Percentiles rank a stretch among this genome's conserved stretches.
phyloP scores from a whole-genome alignment of 2,797 vertebrate genomes.

The Enteromius paludinosus region DNA sequence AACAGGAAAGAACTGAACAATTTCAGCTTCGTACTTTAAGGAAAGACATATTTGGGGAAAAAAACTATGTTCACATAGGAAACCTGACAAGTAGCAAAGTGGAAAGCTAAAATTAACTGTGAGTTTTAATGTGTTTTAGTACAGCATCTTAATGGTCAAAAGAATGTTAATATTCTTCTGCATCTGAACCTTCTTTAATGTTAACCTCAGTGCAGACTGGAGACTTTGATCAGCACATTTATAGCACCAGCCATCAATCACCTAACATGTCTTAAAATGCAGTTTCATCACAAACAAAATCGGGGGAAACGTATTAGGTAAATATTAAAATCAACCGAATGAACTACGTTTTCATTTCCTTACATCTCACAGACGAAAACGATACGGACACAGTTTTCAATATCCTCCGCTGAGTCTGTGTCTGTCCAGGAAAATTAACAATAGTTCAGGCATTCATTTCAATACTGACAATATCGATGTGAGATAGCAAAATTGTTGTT shows the following conservation, averaged over 20 bases:
- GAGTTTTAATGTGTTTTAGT: neutral
- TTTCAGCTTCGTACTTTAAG: neutral
- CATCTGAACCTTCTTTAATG: neutral
- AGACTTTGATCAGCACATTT: neutral
- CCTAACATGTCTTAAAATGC: conserved; percentile 6
- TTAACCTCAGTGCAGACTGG: neutral
- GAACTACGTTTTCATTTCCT: conserved; percentile 44
- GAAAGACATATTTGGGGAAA: neutral
- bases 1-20: neutral
- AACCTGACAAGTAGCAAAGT: neutral
- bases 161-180: neutral
- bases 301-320: neutral
- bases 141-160: neutral
- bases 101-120: neutral
- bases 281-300: conserved; percentile 8
- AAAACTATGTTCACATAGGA: neutral
- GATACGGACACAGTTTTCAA: conserved; percentile 47
- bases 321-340: conserved; percentile 16
- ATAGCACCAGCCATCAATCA: conserved; percentile 5
- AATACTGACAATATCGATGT: conserved; percentile 39
- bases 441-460: conserved; percentile 38
- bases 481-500: neutral
- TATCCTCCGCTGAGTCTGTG: conserved; percentile 45
- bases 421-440: conserved; percentile 45
- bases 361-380: conserved; percentile 28